phyloP scores from a whole-genome alignment of 2,113 vertebrate species.

The Eclectus roratus region DNA sequence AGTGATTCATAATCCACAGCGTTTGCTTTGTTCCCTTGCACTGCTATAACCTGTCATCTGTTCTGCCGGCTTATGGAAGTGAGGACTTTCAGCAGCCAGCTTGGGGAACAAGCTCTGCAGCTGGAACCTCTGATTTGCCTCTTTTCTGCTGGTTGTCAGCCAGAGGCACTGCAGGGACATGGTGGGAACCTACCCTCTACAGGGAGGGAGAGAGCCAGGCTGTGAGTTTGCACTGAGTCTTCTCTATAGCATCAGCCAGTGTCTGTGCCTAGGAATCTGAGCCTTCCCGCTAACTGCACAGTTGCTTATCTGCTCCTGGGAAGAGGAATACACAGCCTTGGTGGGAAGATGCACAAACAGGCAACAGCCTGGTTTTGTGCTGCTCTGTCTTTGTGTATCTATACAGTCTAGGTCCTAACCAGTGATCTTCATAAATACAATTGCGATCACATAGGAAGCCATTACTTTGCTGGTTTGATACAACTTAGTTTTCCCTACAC shows the following conservation, averaged over 20 bases:
- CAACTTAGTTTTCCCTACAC: background rate
- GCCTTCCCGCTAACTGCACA: background rate
- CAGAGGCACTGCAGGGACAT: background rate
- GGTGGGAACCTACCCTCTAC: background rate
- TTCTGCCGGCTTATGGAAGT: background rate
- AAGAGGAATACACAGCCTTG: background rate
- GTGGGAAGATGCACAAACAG: background rate
- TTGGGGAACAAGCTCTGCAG: background rate
- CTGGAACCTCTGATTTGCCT: background rate
- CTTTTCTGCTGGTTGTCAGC: background rate
- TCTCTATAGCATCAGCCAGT: background rate
- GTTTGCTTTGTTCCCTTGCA: background rate
- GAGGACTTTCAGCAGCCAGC: background rate
- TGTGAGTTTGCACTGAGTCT: background rate
- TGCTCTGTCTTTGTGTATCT: background rate
- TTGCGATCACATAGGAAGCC: background rate
- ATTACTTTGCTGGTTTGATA: background rate
- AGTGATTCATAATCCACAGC: background rate
- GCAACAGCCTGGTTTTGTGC: background rate
- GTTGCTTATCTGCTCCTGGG: background rate
- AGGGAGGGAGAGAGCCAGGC: background rate
- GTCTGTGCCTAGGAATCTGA: background rate
- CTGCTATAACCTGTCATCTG: background rate
- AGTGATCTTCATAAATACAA: background rate
- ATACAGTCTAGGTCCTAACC: background rate